Evolutionary conservation across 2,888 invertebrate species (phyloP).

Genomic region (Tipula helvola): DNA sequence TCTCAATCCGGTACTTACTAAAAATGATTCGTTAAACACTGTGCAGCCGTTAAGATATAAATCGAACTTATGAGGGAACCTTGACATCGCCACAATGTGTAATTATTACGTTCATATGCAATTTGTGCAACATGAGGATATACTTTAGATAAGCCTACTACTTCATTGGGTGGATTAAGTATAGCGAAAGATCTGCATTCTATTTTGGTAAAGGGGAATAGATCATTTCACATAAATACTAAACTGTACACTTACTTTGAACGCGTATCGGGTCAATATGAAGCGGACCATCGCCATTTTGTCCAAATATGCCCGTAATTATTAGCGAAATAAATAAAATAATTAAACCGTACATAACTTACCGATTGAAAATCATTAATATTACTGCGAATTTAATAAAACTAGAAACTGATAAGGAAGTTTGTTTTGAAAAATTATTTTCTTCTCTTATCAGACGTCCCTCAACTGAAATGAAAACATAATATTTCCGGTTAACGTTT

Average conservation of each 20-base stretch:
- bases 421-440: not conserved
- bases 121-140: not conserved
- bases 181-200: not conserved
- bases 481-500: too few species aligned
- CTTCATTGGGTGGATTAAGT: not conserved
- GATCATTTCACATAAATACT: not conserved
- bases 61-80: not conserved
- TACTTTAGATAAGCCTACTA: not conserved
- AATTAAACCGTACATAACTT: not conserved
- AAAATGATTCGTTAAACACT: not conserved
- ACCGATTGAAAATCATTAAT: not conserved
- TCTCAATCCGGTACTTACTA: not conserved
- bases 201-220: not conserved
- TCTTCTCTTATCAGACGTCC: not conserved
- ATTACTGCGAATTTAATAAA: not conserved
- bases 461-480: not conserved
- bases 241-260: not conserved
- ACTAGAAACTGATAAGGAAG: not conserved
- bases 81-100: not conserved
- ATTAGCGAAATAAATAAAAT: not conserved
- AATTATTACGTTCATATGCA: not conserved
- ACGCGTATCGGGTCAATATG: not conserved
- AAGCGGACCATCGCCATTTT: not conserved
- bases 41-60: not conserved
- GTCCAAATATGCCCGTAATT: not conserved